phyloP scores from a whole-genome alignment of 2,113 vertebrate genomes.

The Bubo scandiacus region DNA sequence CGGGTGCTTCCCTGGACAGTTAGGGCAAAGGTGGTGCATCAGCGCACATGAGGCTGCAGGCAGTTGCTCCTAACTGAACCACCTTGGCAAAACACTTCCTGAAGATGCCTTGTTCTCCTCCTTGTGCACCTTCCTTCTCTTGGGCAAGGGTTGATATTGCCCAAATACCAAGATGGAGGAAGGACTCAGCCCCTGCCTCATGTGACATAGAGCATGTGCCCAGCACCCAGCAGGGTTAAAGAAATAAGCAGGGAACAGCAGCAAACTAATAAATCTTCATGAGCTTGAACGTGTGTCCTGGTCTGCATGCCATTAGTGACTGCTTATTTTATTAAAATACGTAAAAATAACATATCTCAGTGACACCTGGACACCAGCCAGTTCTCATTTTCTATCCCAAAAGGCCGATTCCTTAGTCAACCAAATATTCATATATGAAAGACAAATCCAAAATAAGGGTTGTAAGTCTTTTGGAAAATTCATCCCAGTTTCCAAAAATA shows the following conservation, averaged over 20 bases:
- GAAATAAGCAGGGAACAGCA: background rate
- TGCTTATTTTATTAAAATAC: background rate
- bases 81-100: background rate
- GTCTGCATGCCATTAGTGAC: background rate
- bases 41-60: accelerated
- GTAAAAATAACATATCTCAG: background rate
- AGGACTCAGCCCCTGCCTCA: background rate
- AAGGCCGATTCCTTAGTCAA: background rate
- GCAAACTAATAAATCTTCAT: background rate
- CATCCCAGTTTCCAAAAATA: background rate
- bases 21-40: background rate
- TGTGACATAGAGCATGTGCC: background rate
- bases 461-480: background rate
- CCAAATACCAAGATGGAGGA: background rate
- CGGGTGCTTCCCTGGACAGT: background rate
- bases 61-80: background rate
- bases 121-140: background rate
- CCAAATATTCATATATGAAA: background rate
- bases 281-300: background rate
- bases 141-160: background rate
- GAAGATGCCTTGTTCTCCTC: background rate
- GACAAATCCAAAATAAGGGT: background rate
- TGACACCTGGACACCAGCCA: background rate
- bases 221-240: background rate
- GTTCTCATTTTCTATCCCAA: background rate